Base-by-base conservation (phyloP, 2,888 invertebrate species). In the Thera britannica region DNA sequence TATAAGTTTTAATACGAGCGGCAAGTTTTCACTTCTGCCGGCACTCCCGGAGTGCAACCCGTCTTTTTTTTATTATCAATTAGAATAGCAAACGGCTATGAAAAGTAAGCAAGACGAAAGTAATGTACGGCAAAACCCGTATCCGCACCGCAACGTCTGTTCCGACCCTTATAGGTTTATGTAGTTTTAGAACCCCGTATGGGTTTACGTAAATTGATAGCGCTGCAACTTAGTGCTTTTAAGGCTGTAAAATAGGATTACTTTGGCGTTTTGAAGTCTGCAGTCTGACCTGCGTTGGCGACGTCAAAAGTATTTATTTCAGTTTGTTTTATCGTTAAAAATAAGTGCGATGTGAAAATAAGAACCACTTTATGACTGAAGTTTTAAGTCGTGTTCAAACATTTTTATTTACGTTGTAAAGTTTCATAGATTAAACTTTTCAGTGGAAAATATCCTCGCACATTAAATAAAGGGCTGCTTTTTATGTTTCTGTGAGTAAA, bases 161-260 rank as follows among this genome's bases (percentile, higher is more conserved):
- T 49, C 2, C 23, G 23, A 12, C 36, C 63, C 49, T 67, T 48
- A 65, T 46, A 56, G 58, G 63, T 74, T 61, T 59, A 71, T 35
- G 66, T 52, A 62, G 65, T 61, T 67, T 63, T 64, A 67, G 61
- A 65, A 56, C 68, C 65, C 44, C 68, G 55, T 57, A 70, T 64
- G 62, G 59, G 62, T 70, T 72, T 72, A 66, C 71, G 52, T 65
- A 59, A 72, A 72, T 69, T 74, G 68, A 69, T 72, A 70, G 70
- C 62, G 62, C 67, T 62, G 66, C 62, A 68, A 67, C 54, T 72
- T 71, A 62, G 70, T 62, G 68, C 66, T 65, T 69, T 70, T 62
- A 69, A 68, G 61, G 66, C 60, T 59, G 57, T 65, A 62, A 62
- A 73, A 70, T 65, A 64, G 69, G 67, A 65, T 72, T 68, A 65